Evolutionary conservation across 2,797 vertebrate species (phyloP).

Genomic region (Podargus strigoides): DNA sequence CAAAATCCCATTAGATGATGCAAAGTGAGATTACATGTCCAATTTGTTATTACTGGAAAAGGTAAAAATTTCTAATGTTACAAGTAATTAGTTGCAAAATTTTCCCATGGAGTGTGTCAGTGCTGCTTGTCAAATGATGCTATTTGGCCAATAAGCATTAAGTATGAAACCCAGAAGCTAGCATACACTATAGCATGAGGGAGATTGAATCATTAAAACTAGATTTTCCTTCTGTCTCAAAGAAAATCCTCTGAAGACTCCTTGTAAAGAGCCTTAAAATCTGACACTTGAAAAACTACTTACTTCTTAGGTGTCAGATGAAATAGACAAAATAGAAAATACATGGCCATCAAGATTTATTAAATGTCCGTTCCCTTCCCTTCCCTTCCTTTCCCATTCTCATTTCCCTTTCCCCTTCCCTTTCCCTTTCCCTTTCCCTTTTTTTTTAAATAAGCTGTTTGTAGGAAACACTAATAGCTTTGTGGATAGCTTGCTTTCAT

Average conservation of each 20-base stretch:
- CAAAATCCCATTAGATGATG: background rate
- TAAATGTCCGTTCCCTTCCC: background rate
- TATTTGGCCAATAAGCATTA: conserved; percentile 27
- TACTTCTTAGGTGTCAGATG: background rate
- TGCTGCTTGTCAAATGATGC: conserved; percentile 37
- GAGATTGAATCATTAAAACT: conserved; percentile 49
- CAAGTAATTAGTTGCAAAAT: conserved; percentile 23
- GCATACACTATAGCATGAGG: background rate
- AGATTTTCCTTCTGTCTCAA: background rate
- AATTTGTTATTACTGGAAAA: background rate
- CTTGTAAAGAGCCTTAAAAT: conserved; percentile 15
- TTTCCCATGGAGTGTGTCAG: conserved; percentile 29
- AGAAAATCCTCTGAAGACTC: background rate
- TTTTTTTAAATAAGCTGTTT: background rate
- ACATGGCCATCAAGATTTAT: background rate
- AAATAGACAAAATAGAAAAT: background rate
- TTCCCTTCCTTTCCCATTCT: background rate
- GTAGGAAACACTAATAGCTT: background rate
- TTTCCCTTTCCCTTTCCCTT: background rate
- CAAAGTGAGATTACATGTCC: background rate
- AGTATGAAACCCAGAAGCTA: conserved; percentile 8
- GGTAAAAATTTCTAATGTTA: background rate
- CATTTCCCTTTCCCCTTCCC: too few species aligned
- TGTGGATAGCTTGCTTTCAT: background rate
- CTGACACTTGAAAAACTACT: conserved; percentile 38